Conservation (phyloP, 2,797 vertebrate species). For the Momotus momota region DNA sequence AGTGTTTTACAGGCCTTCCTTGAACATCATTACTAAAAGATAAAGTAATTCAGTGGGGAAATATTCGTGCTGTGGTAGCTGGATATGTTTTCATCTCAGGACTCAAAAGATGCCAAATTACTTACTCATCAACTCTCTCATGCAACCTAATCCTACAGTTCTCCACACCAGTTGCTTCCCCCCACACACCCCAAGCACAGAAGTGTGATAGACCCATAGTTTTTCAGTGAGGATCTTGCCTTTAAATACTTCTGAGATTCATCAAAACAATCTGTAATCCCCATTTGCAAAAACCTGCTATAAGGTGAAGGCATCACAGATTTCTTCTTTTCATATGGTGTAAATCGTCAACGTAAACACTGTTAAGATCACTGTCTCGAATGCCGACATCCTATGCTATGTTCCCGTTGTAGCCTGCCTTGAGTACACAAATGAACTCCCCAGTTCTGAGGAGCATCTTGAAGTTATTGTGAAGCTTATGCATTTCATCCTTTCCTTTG, state of each 20-base stretch:
- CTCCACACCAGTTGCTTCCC: not conserved
- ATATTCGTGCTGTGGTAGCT: not conserved
- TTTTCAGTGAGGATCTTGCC: not conserved
- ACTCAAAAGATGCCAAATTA: not conserved
- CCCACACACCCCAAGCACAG: not conserved
- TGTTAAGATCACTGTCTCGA: not conserved
- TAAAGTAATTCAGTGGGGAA: not conserved
- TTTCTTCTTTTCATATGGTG: not conserved
- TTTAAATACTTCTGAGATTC: not conserved
- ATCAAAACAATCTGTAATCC: not conserved
- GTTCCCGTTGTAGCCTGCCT: not conserved
- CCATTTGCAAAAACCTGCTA: not conserved
- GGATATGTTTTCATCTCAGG: not conserved
- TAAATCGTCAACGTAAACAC: not conserved
- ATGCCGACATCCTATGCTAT: rapidly evolving
- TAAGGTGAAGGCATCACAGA: not conserved
- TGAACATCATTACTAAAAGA: not conserved
- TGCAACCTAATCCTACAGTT: not conserved
- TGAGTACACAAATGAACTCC: not conserved
- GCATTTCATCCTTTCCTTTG: not conserved
- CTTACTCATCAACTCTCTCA: not conserved
- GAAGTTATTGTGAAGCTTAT: not conserved
- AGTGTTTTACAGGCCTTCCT: not conserved
- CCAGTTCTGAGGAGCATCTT: not conserved
- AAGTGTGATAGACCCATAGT: not conserved